Base-by-base conservation (phyloP, 2,888 invertebrate genomes). In the Stratiomys singularior region DNA sequence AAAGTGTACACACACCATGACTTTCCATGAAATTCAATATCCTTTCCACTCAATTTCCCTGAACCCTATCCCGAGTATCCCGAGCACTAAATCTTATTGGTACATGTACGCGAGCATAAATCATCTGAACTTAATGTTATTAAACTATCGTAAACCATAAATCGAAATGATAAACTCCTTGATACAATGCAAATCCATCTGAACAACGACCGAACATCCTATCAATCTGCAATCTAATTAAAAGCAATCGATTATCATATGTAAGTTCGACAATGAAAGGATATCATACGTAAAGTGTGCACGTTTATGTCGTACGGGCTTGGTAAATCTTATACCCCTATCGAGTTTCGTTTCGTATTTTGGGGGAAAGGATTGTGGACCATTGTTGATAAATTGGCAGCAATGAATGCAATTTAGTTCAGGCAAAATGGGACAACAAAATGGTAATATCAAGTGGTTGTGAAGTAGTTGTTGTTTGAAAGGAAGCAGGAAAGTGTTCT, bases 191-290 rank as follows among this genome's bases (percentile, higher is more conserved):
- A 52, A 52, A 52, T 52, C 52, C 18, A 52, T 52, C 52, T 52
- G 15, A n/a, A n/a, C 52, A 9, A 7, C 58, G 13, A 5, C 37
- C 37, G 37, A 37, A 9, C 3, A 9, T 37, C 23, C 60, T 21
- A 60, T 60, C 60, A 18, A 60, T 25, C 60, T 11, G 7, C 7
- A n/a, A 28, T 64, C 64, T 30, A 64, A 64, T 64, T 64, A 64
- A 64, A 64, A 64, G 64, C 64, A 64, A 64, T 64, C 64, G 64
- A 64, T 64, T 64, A 64, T n/a, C 30, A 64, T 64, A 30, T 60
- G 58, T 11, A 64, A n/a, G 25, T 64, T 64, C 23, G 64, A 64
- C 30, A 64, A 30, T 30, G 64, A 27, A n/a, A 64, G 13, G 64
- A 30, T 27, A 27, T 28, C 3, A 5, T 15, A 64, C 60, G 11